Percentiles rank a stretch among this genome's conserved stretches.
Conservation (phyloP, 2,888 invertebrate genomes). For the Elmis aenea region DNA sequence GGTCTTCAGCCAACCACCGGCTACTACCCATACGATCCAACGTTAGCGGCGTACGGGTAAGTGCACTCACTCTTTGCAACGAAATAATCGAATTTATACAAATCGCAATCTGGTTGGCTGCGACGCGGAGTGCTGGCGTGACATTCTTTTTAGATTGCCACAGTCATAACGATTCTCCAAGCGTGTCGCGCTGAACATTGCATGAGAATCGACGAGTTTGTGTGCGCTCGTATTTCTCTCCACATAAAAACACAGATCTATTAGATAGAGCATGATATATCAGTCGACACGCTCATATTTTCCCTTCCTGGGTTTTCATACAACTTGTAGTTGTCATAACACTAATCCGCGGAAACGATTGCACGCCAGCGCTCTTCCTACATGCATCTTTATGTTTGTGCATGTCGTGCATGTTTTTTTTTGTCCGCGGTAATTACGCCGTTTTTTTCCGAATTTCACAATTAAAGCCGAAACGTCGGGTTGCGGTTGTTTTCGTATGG, state of each 20-base stretch:
- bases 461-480: too few relatives aligned
- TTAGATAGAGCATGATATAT: constrained; percentile 29
- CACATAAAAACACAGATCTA: constrained; percentile 32
- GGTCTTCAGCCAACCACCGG: constrained; percentile 86
- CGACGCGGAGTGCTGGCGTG: too few relatives aligned
- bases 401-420: too few relatives aligned
- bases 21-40: constrained; percentile 91
- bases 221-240: constrained; percentile 28
- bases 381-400: too few relatives aligned
- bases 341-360: constrained; percentile 25
- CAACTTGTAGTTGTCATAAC: constrained; percentile 25
- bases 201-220: constrained; percentile 33
- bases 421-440: too few relatives aligned
- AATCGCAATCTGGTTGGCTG: neutral
- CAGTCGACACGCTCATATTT: constrained; percentile 30
- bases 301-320: constrained; percentile 27
- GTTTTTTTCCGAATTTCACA: too few relatives aligned
- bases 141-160: constrained; percentile 18
- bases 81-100: constrained; percentile 3
- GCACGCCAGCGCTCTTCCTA: too few relatives aligned
- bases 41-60: constrained; percentile 90
- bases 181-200: constrained; percentile 33
- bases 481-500: too few relatives aligned
- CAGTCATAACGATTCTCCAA: constrained; percentile 20
- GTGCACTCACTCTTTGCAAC: constrained; percentile 41